These are phyloP conservation scores for Gambelia wislizenii DNA, from an alignment of 2,797 vertebrate genomes.

Conservation along the genomic window DNA sequence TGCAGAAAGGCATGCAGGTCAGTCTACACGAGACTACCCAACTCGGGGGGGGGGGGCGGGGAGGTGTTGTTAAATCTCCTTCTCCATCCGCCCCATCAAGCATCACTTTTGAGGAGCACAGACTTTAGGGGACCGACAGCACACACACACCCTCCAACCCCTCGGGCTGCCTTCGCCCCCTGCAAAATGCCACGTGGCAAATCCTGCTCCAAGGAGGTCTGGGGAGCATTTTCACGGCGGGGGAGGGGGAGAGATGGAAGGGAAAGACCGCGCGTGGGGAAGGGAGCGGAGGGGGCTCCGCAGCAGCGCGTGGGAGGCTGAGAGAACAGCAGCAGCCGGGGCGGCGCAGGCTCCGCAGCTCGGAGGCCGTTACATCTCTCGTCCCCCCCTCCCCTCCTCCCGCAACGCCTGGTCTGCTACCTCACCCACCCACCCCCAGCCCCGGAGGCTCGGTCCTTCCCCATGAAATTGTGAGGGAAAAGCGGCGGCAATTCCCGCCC, in stretches of 20 bases:
- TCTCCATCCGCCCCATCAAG: not conserved
- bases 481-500: not conserved
- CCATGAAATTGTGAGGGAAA: not conserved
- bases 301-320: slow-evolving; percentile 3
- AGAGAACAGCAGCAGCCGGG: not conserved
- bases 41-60: too few species aligned
- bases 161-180: not conserved
- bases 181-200: not conserved
- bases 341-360: not conserved
- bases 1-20: too few species aligned
- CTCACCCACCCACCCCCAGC: too few species aligned
- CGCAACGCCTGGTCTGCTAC: too few species aligned
- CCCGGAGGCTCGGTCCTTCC: too few species aligned
- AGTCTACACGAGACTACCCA: too few species aligned
- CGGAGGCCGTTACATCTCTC: not conserved
- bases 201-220: not conserved
- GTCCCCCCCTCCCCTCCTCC: not conserved
- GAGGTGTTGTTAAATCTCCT: too few species aligned
- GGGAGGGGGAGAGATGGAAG: not conserved
- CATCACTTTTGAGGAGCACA: not conserved
- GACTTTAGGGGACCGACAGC: not conserved
- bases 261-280: too few species aligned
- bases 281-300: not conserved
- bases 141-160: not conserved
- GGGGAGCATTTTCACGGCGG: not conserved